phyloP scores from a whole-genome alignment of 53 echinoderm and acorn worm genomes.

The Apostichopus leukothele region DNA sequence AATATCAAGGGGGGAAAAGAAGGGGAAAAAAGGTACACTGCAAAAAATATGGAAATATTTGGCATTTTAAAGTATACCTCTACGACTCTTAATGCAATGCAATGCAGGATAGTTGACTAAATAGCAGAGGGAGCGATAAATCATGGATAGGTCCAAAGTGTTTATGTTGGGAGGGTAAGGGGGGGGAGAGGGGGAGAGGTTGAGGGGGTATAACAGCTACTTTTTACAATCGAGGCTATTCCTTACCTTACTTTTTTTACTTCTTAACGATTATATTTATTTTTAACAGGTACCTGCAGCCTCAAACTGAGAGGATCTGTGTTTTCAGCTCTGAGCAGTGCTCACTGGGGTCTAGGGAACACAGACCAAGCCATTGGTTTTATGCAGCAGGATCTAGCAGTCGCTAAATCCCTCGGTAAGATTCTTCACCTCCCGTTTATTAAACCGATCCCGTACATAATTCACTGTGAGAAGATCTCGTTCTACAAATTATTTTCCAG shows the following conservation, averaged over 20 bases:
- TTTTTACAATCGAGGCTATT: not conserved
- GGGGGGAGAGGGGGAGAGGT: not conserved
- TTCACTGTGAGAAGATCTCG: too few relatives aligned
- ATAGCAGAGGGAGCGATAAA: too few relatives aligned
- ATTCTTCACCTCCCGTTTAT: not conserved
- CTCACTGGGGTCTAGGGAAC: conserved; percentile 97
- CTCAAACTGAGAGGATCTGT: conserved; percentile 95
- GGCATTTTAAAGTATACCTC: too few relatives aligned
- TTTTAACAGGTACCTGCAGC: conserved; percentile 88
- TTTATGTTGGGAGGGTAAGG: too few relatives aligned
- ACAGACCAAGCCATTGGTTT: conserved; percentile 89
- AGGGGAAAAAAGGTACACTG: too few relatives aligned
- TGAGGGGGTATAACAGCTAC: not conserved
- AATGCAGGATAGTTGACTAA: too few relatives aligned
- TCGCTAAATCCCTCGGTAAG: conserved; percentile 93
- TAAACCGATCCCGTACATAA: too few relatives aligned
- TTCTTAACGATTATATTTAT: not conserved
- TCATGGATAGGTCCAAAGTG: too few relatives aligned
- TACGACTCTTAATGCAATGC: too few relatives aligned
- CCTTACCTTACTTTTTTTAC: not conserved
- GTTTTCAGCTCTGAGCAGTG: conserved; percentile 98
- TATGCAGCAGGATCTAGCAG: conserved; percentile 96
- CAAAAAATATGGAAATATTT: too few relatives aligned
- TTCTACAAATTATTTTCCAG: too few relatives aligned
- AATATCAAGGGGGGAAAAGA: too few relatives aligned